Base-by-base conservation (phyloP, 2,888 invertebrate species). In the Cataglyphis rosenhaueri region DNA sequence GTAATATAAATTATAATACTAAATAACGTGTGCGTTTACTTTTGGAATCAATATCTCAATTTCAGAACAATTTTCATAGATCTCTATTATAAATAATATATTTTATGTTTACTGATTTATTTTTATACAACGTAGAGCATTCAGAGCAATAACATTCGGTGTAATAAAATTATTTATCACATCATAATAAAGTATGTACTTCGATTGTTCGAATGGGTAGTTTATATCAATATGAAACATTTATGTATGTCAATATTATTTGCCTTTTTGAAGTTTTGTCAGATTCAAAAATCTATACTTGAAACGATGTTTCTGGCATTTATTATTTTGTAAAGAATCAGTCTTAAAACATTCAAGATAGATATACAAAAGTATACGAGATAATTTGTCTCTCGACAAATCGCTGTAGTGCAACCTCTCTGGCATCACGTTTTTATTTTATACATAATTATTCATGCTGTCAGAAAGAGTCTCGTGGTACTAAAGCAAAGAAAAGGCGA, bases 371-470 rank as follows among this genome's bases (percentile, higher is more conserved):
- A 5, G 85, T 86, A 74, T 85, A 84, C 5, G 84, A 92, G 88
- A 81, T 90, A 91, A 85, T 97, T 97, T 82, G 96, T 96, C 93
- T 97, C 96, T 84, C 96, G 97, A 86, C 97, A 95, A 91, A 97
- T 97, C 90, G 96, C 21, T 97, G 94, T 97, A 97, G 92, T 97
- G 97, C 90, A 97, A 95, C 92, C 96, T 4, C 96, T 4, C 12
- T 96, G 91, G 96, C 96, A 94, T 97, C 97, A 86, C 97, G 97
- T 94, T 97, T 97, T 85, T 96, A 97, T 97, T 95, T 97, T 97
- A 95, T 97, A 97, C 97, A 97, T 97, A 81, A 83, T 88, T 87
- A 81, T 59, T 74, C 68, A 68, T 82, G 66, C 84, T 88, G 84
- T 65, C 15, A 55, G 21, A 12, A 25, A 85, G 73, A 59, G 35